These are phyloP conservation scores for Hydrophis major DNA, from an alignment of 2,797 vertebrate genomes.

Conservation along the genomic window DNA sequence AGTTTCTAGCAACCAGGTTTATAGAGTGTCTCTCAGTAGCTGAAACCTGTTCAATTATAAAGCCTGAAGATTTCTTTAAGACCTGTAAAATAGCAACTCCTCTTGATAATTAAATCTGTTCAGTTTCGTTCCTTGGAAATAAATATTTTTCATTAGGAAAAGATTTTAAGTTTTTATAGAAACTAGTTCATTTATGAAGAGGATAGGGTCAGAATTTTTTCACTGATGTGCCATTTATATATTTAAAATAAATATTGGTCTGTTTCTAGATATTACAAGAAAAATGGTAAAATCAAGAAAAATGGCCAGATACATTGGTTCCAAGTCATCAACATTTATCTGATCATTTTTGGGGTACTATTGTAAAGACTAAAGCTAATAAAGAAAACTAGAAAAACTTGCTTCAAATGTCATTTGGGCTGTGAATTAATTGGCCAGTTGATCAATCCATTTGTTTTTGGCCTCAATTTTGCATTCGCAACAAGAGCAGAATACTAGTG, in stretches of 20 bases:
- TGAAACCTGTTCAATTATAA: background rate
- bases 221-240: background rate
- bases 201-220: background rate
- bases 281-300: background rate
- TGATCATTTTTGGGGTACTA: background rate
- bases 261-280: background rate
- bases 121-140: background rate
- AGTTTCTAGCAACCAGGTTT: background rate
- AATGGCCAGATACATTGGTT: background rate
- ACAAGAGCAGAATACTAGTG: background rate
- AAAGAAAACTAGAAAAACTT: background rate
- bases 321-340: background rate
- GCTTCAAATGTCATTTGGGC: background rate
- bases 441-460: background rate
- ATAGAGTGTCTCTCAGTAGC: background rate
- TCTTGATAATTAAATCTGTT: background rate
- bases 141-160: background rate
- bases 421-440: background rate
- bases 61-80: background rate
- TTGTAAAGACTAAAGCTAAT: background rate
- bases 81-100: background rate
- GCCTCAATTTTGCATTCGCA: background rate
- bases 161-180: background rate
- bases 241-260: background rate
- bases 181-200: background rate